Conservation (phyloP, 2,113 vertebrate genomes). For the Chionomys nivalis region DNA sequence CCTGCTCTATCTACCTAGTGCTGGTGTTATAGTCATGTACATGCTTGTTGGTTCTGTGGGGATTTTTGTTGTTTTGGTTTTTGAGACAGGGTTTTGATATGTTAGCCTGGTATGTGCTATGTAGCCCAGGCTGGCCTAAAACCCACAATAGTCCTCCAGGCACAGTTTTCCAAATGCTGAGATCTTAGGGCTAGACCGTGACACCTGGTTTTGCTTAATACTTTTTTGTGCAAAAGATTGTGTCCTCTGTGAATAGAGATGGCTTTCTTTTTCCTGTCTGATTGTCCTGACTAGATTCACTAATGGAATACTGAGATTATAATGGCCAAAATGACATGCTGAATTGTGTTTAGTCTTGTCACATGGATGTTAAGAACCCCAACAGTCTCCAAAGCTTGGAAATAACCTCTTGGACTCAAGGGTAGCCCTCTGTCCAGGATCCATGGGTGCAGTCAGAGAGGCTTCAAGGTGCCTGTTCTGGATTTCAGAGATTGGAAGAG, state of each 20-base stretch:
- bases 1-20: neutral
- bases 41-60: neutral
- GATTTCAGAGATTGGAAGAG: neutral
- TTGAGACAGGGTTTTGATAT: neutral
- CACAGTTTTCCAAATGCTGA: neutral
- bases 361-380: neutral
- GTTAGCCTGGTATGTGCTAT: neutral
- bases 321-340: neutral
- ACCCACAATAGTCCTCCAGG: neutral
- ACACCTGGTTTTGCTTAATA: neutral
- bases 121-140: neutral
- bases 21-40: neutral
- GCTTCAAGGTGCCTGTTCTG: neutral
- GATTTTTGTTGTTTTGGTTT: neutral
- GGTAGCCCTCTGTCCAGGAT: neutral
- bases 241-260: neutral
- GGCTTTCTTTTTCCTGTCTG: neutral
- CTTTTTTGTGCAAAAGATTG: neutral
- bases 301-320: neutral
- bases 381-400: neutral
- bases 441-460: neutral
- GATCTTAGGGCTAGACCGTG: neutral
- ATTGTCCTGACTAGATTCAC: neutral
- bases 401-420: neutral
- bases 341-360: neutral